These are phyloP conservation scores for Carterocephalus palaemon DNA, from an alignment of 2,888 invertebrate genomes.

Conservation along the genomic window DNA sequence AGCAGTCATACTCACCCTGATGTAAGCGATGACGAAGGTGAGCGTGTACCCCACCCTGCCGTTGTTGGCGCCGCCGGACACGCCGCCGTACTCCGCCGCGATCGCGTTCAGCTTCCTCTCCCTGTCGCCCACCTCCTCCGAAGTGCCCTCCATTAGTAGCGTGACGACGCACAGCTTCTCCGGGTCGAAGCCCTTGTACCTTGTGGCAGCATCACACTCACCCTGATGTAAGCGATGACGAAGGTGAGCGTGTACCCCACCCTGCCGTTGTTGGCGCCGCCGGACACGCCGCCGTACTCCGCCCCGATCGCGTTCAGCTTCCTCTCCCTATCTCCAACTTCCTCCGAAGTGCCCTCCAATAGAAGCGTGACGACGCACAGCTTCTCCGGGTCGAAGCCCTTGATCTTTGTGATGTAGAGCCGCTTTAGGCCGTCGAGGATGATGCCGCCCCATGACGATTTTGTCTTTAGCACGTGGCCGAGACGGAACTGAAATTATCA, in stretches of 20 bases:
- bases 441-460: conserved; percentile 79
- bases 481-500: conserved; percentile 86
- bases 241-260: conserved; percentile 98
- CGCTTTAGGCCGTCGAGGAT: conserved; percentile 90
- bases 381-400: conserved; percentile 88
- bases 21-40: conserved; percentile 98
- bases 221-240: conserved; percentile 98
- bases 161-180: conserved; percentile 93
- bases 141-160: conserved; percentile 92
- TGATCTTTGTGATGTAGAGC: conserved; percentile 91
- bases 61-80: conserved; percentile 95
- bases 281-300: conserved; percentile 89
- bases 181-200: conserved; percentile 85
- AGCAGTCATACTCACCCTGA: conserved; percentile 83
- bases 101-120: conserved; percentile 86
- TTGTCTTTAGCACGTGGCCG: conserved; percentile 87
- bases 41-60: conserved; percentile 97
- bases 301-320: conserved; percentile 89
- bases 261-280: conserved; percentile 95
- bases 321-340: conserved; percentile 81
- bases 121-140: conserved; percentile 81
- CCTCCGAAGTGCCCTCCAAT: conserved; percentile 89
- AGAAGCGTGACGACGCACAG: conserved; percentile 96
- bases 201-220: conserved; percentile 56
- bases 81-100: conserved; percentile 86